Evolutionary conservation across 2,888 invertebrate species (phyloP), one percentile per base, ranked within the genome.

Genomic region (Eumacrocentrus americanus): DNA sequence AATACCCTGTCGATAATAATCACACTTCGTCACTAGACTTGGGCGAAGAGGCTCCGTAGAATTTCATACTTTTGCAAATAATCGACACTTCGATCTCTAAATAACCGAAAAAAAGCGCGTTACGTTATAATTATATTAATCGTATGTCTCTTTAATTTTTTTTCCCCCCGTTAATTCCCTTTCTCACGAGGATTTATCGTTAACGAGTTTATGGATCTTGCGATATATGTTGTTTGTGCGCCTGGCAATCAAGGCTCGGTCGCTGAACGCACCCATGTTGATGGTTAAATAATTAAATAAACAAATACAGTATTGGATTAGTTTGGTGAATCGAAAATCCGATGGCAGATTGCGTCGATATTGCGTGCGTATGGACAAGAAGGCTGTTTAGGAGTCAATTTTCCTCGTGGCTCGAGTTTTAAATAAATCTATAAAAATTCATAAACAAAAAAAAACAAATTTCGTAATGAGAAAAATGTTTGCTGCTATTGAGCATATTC

Each of bases 61-160:
- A 71, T 79, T 79, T 79, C 79, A 78, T 79, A 79, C 79, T 79
- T 79, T 79, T 79, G 76, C 79, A 79, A 79, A 76, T 75, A 78
- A 77, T 75, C 75, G 75, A 74, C 69, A 73, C 70, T 75, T 72
- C 67, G 70, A 72, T 67, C 71, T 72, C 66, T 72, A 70, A 71
- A 69, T 64, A 68, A 70, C 64, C 65, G 62, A 65, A 66, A 65
- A 63, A 62, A 55, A 38, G 59, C 58, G 63, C 59, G 61, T 60
- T 63, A 61, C 53, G 48, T 62, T 60, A 54, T 60, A 61, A 51
- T 44, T 47, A 54, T 63, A 55, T 48, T 40, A 54, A 54, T 54
- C 50, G 11, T 44, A 44, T 22, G 20, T 18, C 2, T 46, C 51
- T 42, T 37, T 60, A 29, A 55, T 58, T 9, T 16, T 60, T 61